Evolutionary conservation across 2,113 vertebrate species (phyloP).

Genomic region (Eclectus roratus): DNA sequence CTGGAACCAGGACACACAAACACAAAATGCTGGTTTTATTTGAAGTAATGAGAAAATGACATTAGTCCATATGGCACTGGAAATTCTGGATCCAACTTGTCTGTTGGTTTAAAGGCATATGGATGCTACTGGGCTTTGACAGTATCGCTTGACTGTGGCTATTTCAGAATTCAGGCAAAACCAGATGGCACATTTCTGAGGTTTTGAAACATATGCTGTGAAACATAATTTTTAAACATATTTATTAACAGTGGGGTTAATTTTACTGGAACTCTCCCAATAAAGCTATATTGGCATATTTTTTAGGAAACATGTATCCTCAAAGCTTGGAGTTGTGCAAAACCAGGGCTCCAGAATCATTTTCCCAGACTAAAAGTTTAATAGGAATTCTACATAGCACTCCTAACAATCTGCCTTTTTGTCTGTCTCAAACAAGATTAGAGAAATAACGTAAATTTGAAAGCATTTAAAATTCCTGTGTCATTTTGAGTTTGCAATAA

Average conservation of each 20-base stretch:
- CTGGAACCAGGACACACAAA: not conserved
- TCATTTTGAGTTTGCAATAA: constrained; percentile 20
- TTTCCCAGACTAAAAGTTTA: not conserved
- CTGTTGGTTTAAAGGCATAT: constrained; percentile 11
- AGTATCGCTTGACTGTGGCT: not conserved
- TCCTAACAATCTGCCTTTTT: not conserved
- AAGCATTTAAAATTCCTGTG: not conserved
- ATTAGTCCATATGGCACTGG: not conserved
- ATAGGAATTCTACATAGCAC: not conserved
- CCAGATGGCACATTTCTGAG: constrained; percentile 26
- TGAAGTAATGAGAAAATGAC: not conserved
- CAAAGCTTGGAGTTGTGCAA: not conserved
- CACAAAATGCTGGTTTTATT: not conserved
- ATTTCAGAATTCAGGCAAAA: constrained; percentile 27
- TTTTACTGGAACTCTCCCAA: not conserved
- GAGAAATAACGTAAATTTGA: constrained; percentile 11
- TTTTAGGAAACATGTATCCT: not conserved
- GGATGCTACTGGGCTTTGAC: not conserved
- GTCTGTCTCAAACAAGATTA: not conserved
- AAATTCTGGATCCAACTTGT: not conserved
- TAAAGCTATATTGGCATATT: not conserved
- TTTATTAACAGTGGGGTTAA: constrained; percentile 23
- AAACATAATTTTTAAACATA: not conserved
- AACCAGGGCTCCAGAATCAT: not conserved
- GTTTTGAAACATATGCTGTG: constrained; percentile 11